Evolutionary conservation across 2,113 vertebrate species (phyloP).

Genomic region (Pandion haliaetus): DNA sequence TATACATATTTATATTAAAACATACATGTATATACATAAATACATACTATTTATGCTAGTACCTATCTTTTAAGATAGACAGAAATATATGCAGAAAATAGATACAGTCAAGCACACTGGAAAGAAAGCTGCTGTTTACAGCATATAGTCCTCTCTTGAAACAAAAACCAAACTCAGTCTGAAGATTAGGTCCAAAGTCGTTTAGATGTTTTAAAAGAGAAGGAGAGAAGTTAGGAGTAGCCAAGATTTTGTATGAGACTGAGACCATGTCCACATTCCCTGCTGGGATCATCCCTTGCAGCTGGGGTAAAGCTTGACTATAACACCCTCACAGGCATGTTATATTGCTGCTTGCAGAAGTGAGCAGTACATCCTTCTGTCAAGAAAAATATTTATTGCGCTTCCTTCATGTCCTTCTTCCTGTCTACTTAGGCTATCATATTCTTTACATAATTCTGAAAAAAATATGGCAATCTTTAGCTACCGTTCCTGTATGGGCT

Average conservation of each 20-base stretch:
- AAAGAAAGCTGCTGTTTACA: not conserved
- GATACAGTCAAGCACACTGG: not conserved
- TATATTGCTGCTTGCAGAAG: not conserved
- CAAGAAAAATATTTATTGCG: not conserved
- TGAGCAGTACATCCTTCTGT: not conserved
- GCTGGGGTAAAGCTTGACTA: accelerated
- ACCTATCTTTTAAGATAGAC: not conserved
- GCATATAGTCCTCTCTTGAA: not conserved
- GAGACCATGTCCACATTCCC: not conserved
- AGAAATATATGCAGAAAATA: not conserved
- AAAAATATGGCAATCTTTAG: not conserved
- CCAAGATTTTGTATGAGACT: not conserved
- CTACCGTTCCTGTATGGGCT: not conserved
- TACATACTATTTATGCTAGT: not conserved
- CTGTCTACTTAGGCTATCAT: not conserved
- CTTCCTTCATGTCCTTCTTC: not conserved
- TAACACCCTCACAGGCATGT: not conserved
- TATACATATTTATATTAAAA: not conserved
- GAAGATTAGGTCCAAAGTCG: not conserved
- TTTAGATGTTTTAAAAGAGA: not conserved
- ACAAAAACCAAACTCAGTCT: not conserved
- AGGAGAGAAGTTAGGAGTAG: not conserved
- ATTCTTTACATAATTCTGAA: not conserved
- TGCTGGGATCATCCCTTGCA: not conserved
- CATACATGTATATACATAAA: too few relatives aligned